These are phyloP conservation scores for Magallana ariakensis DNA, from an alignment of 1,140 invertebrate genomes.

Conservation along the genomic window DNA sequence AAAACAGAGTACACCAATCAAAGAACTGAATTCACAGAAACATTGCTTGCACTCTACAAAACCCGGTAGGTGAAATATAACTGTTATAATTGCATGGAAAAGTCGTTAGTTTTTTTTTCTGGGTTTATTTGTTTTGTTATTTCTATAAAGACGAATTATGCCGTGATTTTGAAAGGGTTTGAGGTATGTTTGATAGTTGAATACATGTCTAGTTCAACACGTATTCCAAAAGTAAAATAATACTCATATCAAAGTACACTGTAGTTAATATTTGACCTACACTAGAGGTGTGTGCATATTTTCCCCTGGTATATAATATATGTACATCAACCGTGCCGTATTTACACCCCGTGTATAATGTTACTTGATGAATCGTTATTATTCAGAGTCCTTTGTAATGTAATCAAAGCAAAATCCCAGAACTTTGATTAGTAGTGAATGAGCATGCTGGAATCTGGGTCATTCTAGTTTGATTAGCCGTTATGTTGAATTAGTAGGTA, in stretches of 20 bases:
- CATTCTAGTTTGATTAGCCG: not conserved
- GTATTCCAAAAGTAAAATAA: not conserved
- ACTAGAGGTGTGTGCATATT: not conserved
- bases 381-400: not conserved
- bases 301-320: too few relatives aligned
- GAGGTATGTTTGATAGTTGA: slow-evolving; percentile 27
- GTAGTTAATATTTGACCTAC: not conserved
- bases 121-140: too few relatives aligned
- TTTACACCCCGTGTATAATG: not conserved
- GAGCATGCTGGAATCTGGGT: not conserved
- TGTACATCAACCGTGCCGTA: not conserved
- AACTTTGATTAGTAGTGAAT: not conserved
- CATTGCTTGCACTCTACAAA: too few relatives aligned
- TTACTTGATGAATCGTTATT: not conserved
- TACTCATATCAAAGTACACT: not conserved
- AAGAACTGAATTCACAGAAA: not conserved
- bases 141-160: too few relatives aligned
- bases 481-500: not conserved
- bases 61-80: too few relatives aligned
- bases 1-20: not conserved
- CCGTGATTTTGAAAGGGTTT: not conserved
- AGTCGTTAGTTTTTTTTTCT: too few relatives aligned
- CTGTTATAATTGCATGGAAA: too few relatives aligned
- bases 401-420: not conserved
- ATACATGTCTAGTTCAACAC: not conserved